Evolutionary conservation across 2,797 vertebrate species (phyloP).

Genomic region (Holocentrus rufus): DNA sequence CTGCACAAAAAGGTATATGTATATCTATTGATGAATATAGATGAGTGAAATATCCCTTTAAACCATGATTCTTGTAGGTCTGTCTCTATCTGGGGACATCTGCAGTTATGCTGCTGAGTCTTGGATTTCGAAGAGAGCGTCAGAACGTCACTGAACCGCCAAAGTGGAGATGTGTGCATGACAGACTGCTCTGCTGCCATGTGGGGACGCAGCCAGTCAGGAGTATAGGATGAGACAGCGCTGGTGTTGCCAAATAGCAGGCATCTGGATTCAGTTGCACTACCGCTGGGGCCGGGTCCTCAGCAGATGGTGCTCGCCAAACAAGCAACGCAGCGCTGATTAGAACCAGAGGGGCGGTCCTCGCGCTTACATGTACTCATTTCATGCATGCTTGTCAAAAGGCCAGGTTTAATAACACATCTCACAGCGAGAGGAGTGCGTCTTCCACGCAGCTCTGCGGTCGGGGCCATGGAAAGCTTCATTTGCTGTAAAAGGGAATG

Average conservation of each 20-base stretch:
- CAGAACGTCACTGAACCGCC: not conserved
- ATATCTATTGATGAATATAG: too few relatives aligned
- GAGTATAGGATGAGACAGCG: slow-evolving; percentile 56
- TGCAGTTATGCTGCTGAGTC: not conserved
- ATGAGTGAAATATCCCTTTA: too few relatives aligned
- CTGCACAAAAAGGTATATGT: too few relatives aligned
- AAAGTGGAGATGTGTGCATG: slow-evolving; percentile 3
- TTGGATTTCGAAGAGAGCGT: slow-evolving; percentile 6
- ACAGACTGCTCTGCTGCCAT: slow-evolving; percentile 10
- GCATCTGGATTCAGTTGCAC: slow-evolving; percentile 81
- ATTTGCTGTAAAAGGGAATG: slow-evolving; percentile 37
- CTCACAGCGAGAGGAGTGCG: slow-evolving; percentile 38
- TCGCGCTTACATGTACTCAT: slow-evolving; percentile 57
- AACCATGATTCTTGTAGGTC: too few relatives aligned
- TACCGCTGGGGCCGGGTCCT: slow-evolving; percentile 63
- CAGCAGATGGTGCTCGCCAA: slow-evolving; percentile 76
- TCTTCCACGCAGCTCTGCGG: slow-evolving; percentile 34
- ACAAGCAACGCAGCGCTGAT: slow-evolving; percentile 76
- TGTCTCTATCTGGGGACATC: not conserved
- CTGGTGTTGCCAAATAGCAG: slow-evolving; percentile 72
- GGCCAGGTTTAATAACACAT: slow-evolving; percentile 69
- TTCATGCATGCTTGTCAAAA: slow-evolving; percentile 68
- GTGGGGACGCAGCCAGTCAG: slow-evolving; percentile 20
- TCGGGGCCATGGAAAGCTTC: slow-evolving; percentile 31
- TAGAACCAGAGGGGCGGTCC: slow-evolving; percentile 74